Base-by-base conservation (phyloP, 2,797 vertebrate species). In the Enteromius mattozi region DNA sequence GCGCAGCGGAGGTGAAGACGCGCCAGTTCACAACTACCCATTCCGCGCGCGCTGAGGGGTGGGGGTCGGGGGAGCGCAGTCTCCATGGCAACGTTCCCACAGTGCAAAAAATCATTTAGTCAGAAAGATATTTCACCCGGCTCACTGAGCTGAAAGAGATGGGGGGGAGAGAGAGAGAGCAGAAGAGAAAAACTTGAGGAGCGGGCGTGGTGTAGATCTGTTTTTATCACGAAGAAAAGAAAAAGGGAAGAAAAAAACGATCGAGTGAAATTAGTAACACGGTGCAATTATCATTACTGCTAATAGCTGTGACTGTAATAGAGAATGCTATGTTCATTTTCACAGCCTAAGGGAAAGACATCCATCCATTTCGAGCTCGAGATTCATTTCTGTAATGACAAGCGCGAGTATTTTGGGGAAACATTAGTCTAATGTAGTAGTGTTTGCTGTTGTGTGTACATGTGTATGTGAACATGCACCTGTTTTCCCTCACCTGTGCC, bases 81-180 rank as follows among this genome's bases (percentile, higher is more conserved):
- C 94, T 93, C 95, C 94, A 96, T 94, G 93, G 94, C 93, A 95
- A 95, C 94, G 82, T 93, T 93, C 91, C 93, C 93, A 93, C 88
- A 71, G 88, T 91, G 93, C 88, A 90, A 93, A 93, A 92, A 94
- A 93, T 93, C 83, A 94, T 93, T 94, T 94, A 93, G 92, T 92
- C 87, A 89, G 92, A 94, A 96, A 94, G 93, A 94, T 92, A 93
- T 94, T 94, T 94, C 92, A 92, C 91, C 93, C 92, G 92, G 93
- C 93, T 94, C 93, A 94, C 88, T 94, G 94, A 94, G 91, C 93
- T 92, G 94, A 92, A 90, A 94, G 92, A 92, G 86, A 88, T 86
- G 71, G 30, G 61, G 82, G 70, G 59, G 51, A 69, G 59, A 45
- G 30, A 47, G 45, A 47, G 13, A 47, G 14, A 47, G 45, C 47